A percentile compares a stretch with the other conserved stretches of the same genome.
phyloP scores from a whole-genome alignment of 2,888 invertebrate species.

The Meloe dianella region DNA sequence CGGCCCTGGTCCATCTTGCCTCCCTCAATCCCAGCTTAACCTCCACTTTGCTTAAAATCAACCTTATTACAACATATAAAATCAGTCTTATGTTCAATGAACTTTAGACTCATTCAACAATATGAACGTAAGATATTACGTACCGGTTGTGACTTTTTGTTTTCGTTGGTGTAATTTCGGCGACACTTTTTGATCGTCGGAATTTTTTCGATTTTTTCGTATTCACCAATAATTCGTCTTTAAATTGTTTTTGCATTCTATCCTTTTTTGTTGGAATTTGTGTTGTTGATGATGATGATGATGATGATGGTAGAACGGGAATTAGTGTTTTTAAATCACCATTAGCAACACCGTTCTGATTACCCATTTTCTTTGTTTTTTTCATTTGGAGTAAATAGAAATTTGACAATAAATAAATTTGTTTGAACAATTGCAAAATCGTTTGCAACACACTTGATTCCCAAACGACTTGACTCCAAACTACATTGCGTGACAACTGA shows the following conservation, averaged over 20 bases:
- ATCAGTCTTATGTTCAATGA: no score
- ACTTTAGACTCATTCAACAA: no score
- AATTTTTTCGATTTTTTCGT: conserved; percentile 10
- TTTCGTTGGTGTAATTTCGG: conserved; percentile 51
- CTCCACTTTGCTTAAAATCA: no score
- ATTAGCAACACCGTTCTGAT: not conserved
- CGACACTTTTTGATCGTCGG: conserved; percentile 42
- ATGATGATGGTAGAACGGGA: conserved; percentile 48
- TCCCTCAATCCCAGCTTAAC: no score
- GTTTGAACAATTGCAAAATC: not conserved
- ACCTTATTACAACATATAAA: no score
- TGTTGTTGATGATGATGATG: conserved; percentile 47
- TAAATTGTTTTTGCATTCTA: conserved; percentile 38
- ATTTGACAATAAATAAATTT: not conserved
- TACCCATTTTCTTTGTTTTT: not conserved
- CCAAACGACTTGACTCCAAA: no score
- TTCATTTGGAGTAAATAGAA: not conserved
- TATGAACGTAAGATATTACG: no score
- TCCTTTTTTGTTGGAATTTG: conserved; percentile 35
- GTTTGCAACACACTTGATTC: not conserved
- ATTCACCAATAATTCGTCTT: conserved; percentile 28
- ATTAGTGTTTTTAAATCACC: conserved; percentile 26
- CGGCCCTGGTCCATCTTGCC: no score
- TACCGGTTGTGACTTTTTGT: no score
- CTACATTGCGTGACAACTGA: no score